Evolutionary conservation across 2,888 invertebrate genomes (phyloP), one percentile per base, ranked within the genome.

Genomic region (Rhaphigaster nebulosa): DNA sequence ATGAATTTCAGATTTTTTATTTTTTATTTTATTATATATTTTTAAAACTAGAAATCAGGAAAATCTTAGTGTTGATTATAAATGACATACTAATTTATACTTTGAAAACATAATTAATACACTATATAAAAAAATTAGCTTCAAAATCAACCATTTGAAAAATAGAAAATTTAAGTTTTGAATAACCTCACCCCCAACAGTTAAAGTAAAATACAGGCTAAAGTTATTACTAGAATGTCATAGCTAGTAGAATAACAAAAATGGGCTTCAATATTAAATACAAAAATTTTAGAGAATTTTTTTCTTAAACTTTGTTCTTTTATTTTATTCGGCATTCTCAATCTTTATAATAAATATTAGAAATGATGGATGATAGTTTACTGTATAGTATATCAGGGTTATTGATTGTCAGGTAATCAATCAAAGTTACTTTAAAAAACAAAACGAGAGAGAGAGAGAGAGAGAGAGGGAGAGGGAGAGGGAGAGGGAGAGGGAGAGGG

Each of bases 201-300:
- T 23, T 56, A 26, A 26, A 56, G 10, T 23, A 56, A n/a, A 29
- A 29, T 10, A 65, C 0, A 29, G 65, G 5, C 34, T 70, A 34
- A 70, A 20, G 20, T 34, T 70, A 34, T 70, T 34, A 70, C 1
- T 34, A 20, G 20, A 34, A 70, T 70, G 34, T 70, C 70, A 70
- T 70, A 34, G 70, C 70, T 70, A 70, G 70, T 70, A 70, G 34
- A 70, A 70, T 34, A 70, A 29, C 18, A 65, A 65, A 65, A 65
- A 65, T 29, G 13, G 29, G 13, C 15, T 29, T 65, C 13, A 34
- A 34, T 15, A 70, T 70, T 34, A 70, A 65, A 26, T 13, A 29
- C 65, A 56, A 56, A 20, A 56, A 56, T 12, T 60, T n/a, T 60
- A n/a, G n/a, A n/a, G 60, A 60, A 60, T 60, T 60, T 60, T 60